Evolutionary conservation across 1,140 invertebrate genomes (phyloP).

Genomic region (Drosophila lacteicornis): DNA sequence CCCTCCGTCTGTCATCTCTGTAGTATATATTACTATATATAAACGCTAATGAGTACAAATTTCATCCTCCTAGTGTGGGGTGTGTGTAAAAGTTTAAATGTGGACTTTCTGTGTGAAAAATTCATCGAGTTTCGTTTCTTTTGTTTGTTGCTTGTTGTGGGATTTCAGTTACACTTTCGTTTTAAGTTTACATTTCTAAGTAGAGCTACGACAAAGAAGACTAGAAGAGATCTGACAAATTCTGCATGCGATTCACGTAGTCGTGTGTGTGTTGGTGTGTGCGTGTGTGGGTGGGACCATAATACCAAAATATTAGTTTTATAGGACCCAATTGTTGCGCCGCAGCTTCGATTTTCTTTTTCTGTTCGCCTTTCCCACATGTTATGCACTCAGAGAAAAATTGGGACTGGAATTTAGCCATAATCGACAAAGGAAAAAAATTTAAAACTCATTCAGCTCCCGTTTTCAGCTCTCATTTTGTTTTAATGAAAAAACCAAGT

Average conservation of each 20-base stretch:
- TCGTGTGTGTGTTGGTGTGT: conserved; percentile 16
- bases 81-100: conserved; percentile 21
- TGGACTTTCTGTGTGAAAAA: conserved; percentile 47
- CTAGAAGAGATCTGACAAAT: conserved; percentile 76
- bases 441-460: no score
- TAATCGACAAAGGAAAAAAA: background rate
- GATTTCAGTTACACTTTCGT: conserved; percentile 52
- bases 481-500: no score
- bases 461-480: no score
- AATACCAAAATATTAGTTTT: conserved; percentile 65
- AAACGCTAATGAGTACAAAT: conserved; percentile 58
- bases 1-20: conserved; percentile 32
- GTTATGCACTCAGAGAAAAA: conserved; percentile 8
- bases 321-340: conserved; percentile 41
- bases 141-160: conserved; percentile 28
- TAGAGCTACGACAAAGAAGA: conserved; percentile 72
- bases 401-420: background rate
- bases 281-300: conserved; percentile 17
- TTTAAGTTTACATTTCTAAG: conserved; percentile 58
- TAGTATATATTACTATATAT: conserved; percentile 38
- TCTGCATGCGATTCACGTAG: conserved; percentile 75
- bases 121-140: conserved; percentile 49
- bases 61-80: conserved; percentile 22
- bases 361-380: conserved; percentile 7
- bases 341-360: conserved; percentile 16